Conservation (phyloP, 2,888 invertebrate species). For the Cetonia aurata region DNA sequence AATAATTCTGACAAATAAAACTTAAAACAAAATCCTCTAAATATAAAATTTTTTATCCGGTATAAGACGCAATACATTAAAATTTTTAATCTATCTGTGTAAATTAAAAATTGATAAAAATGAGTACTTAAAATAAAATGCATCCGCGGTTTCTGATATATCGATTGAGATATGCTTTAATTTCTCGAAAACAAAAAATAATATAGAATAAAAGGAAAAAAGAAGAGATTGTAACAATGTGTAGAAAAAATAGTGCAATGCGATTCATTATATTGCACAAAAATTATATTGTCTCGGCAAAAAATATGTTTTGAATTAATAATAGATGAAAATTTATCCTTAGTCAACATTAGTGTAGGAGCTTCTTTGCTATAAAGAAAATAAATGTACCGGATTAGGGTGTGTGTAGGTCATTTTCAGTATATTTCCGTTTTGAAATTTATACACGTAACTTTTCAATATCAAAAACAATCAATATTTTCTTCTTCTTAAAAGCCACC, state of each 20-base stretch:
- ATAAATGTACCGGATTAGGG: conserved; percentile 15
- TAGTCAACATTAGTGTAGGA: conserved; percentile 33
- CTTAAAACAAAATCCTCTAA: conserved; percentile 3
- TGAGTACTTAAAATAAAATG: conserved; percentile 42
- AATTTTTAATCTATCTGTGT: conserved; percentile 40
- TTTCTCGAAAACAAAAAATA: too few species aligned
- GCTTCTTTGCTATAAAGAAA: conserved; percentile 35
- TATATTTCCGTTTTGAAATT: conserved; percentile 24
- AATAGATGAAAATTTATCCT: conserved; percentile 43
- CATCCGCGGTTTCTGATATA: conserved; percentile 33
- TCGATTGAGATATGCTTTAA: conserved; percentile 39
- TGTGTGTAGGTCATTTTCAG: conserved; percentile 20
- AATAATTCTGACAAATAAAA: conserved; percentile 23
- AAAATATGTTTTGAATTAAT: conserved; percentile 6
- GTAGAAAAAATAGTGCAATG: conserved; percentile 21
- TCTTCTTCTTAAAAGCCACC: conserved; percentile 36
- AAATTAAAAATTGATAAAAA: conserved; percentile 42
- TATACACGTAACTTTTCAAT: conserved; percentile 34
- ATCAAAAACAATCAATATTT: conserved; percentile 29
- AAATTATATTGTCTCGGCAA: conserved; percentile 21
- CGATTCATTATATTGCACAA: conserved; percentile 38
- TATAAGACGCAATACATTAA: neutral
- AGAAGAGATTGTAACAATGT: conserved; percentile 1
- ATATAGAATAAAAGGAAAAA: too few species aligned
- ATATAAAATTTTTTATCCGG: too few species aligned